Evolutionary conservation across 2,888 invertebrate species (phyloP).

Genomic region (Melieria crassipennis): DNA sequence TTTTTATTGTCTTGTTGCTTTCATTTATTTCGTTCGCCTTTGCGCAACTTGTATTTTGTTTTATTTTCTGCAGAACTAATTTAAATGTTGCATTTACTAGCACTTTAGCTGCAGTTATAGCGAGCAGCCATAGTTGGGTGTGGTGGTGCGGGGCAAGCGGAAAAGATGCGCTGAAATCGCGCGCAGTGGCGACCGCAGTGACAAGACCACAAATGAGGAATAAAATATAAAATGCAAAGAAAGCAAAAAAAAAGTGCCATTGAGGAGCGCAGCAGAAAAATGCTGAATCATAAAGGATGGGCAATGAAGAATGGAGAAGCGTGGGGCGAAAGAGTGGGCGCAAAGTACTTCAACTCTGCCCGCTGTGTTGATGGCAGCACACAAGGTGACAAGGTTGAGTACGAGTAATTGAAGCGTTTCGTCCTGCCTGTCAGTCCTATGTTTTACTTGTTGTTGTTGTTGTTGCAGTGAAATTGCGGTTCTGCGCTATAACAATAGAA

Average conservation of each 20-base stretch:
- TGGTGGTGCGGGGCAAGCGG: neutral
- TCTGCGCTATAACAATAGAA: neutral
- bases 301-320: too few relatives aligned
- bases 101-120: too few relatives aligned
- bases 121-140: neutral
- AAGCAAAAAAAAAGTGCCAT: neutral
- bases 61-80: neutral
- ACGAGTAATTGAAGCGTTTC: too few relatives aligned
- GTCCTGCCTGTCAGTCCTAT: too few relatives aligned
- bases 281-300: too few relatives aligned
- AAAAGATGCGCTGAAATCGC: constrained; percentile 3
- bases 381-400: too few relatives aligned
- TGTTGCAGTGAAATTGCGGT: too few relatives aligned
- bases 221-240: neutral
- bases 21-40: neutral
- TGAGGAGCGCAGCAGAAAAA: too few relatives aligned
- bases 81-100: constrained; percentile 9
- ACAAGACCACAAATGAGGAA: neutral
- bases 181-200: neutral
- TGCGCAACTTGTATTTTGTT: neutral
- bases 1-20: neutral
- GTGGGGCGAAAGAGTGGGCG: too few relatives aligned
- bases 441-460: too few relatives aligned
- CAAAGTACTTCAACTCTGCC: too few relatives aligned
- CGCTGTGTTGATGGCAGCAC: too few relatives aligned